These are phyloP conservation scores for Lordiphosa clarofinis DNA, from an alignment of 1,140 invertebrate species.

Conservation along the genomic window DNA sequence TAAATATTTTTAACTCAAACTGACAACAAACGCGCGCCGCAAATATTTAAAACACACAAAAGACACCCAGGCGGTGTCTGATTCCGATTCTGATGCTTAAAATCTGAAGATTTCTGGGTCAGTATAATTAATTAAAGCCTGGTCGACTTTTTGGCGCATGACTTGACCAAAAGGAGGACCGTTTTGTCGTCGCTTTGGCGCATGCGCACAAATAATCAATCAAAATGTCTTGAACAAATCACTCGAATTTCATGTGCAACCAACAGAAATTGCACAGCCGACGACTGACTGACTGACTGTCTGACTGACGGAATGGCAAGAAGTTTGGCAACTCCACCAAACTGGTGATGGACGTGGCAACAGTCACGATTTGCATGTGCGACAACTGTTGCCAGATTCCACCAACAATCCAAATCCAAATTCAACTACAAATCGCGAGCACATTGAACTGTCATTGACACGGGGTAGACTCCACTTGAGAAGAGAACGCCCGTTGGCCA, in stretches of 20 bases:
- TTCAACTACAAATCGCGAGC: conserved; percentile 43
- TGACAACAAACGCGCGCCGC: conserved; percentile 72
- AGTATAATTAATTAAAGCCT: conserved; percentile 69
- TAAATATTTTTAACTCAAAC: conserved; percentile 62
- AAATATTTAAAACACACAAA: conserved; percentile 18
- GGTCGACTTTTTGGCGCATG: conserved; percentile 54
- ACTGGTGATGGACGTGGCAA: conserved; percentile 64
- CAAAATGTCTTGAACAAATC: conserved; percentile 79
- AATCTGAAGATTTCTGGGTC: conserved; percentile 57
- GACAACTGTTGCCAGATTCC: conserved; percentile 66
- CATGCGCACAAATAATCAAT: conserved; percentile 72
- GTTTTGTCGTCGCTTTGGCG: conserved; percentile 59
- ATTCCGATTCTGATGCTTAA: conserved; percentile 41
- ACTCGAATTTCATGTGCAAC: conserved; percentile 63
- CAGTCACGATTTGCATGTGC: conserved; percentile 78
- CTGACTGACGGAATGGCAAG: conserved; percentile 41
- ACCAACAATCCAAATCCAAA: conserved; percentile 2
- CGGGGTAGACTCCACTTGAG: conserved; percentile 39
- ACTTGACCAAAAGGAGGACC: conserved; percentile 48
- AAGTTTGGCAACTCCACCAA: conserved; percentile 59
- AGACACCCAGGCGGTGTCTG: conserved; percentile 15
- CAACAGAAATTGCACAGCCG: conserved; percentile 47
- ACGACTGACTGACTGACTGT: conserved; percentile 32
- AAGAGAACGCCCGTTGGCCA: conserved; percentile 21
- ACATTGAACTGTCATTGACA: conserved; percentile 79